Evolutionary conservation across 2,888 invertebrate genomes (phyloP).

Genomic region (Ormia ochracea): DNA sequence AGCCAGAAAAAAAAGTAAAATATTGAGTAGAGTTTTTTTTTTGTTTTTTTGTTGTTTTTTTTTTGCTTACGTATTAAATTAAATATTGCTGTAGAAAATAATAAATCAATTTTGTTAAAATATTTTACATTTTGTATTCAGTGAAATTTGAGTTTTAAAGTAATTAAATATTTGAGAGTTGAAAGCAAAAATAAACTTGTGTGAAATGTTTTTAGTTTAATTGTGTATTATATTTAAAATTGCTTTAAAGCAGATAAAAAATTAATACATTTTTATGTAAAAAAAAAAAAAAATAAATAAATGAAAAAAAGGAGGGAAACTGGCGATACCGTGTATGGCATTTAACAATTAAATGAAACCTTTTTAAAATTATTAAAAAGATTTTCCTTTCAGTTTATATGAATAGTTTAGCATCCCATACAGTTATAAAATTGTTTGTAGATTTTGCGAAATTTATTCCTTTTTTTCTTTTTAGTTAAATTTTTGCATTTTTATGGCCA

Average conservation of each 20-base stretch:
- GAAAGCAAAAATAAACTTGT: background rate
- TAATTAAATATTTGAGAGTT: background rate
- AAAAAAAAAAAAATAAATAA: too few relatives aligned
- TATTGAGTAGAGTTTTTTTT: background rate
- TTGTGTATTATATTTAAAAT: background rate
- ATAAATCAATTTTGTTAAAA: slow-evolving; percentile 22
- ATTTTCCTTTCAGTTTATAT: background rate
- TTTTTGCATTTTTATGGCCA: slow-evolving; percentile 36
- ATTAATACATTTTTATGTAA: background rate
- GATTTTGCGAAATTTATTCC: background rate
- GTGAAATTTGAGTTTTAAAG: slow-evolving; percentile 19
- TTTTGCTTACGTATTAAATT: slow-evolving; percentile 23
- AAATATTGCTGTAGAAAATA: slow-evolving; percentile 33
- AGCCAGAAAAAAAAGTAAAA: background rate
- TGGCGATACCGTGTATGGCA: too few relatives aligned
- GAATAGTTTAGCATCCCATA: background rate
- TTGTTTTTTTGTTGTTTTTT: too few relatives aligned
- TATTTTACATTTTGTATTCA: background rate
- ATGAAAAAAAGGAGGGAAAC: too few relatives aligned
- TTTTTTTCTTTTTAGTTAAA: too few relatives aligned
- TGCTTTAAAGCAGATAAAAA: background rate
- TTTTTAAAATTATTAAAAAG: background rate
- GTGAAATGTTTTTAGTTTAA: background rate
- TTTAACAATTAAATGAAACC: background rate
- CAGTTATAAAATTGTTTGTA: slow-evolving; percentile 9